phyloP scores from a whole-genome alignment of 2,113 vertebrate species.

The Misgurnus anguillicaudatus region DNA sequence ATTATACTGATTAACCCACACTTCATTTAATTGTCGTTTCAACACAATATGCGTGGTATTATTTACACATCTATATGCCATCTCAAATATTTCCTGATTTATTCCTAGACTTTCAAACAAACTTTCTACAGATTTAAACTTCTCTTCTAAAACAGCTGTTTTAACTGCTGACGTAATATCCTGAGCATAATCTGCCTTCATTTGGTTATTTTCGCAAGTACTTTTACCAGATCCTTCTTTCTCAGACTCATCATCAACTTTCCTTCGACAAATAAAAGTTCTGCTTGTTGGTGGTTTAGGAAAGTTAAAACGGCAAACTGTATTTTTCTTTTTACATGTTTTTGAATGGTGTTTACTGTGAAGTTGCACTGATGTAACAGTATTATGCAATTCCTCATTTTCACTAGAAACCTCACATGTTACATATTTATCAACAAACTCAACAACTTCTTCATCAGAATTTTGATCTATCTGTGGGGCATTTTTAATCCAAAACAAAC shows the following conservation, averaged over 20 bases:
- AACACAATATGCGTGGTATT: background rate
- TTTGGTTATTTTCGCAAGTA: background rate
- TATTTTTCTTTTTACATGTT: slow-evolving; percentile 1
- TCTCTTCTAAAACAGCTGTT: background rate
- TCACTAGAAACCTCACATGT: background rate
- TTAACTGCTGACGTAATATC: background rate
- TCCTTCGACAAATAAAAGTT: background rate
- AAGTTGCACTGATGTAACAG: background rate
- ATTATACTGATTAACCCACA: slow-evolving; percentile 2
- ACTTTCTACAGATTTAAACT: background rate
- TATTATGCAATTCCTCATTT: background rate
- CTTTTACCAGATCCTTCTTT: background rate
- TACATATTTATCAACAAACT: background rate
- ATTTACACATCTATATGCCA: background rate
- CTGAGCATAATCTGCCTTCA: background rate
- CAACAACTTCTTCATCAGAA: background rate
- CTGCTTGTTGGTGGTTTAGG: background rate
- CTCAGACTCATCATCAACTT: background rate
- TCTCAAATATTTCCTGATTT: background rate
- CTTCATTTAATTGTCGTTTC: background rate
- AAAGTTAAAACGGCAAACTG: background rate
- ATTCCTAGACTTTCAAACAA: background rate
- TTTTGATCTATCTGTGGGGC: background rate
- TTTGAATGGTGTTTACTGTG: background rate
- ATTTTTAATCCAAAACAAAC: background rate